Percentiles rank a stretch among this genome's conserved stretches.
phyloP scores from a whole-genome alignment of 2,888 invertebrate genomes.

The Cryptosula pallasiana region DNA sequence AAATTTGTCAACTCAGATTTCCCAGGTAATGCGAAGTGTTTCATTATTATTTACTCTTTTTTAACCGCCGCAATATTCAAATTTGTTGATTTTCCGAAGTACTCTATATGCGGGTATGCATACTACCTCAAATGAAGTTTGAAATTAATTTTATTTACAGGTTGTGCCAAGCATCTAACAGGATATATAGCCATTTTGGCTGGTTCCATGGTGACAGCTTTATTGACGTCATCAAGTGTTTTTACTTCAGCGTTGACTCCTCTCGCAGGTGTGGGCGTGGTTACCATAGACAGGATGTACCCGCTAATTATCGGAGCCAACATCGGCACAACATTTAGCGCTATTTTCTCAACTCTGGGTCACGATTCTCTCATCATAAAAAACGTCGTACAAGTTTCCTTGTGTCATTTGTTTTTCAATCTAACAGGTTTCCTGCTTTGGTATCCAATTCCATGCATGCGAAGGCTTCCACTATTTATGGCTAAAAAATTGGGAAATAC shows the following conservation, averaged over 20 bases:
- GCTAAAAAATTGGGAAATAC: constrained; percentile 54
- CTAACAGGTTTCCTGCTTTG: constrained; percentile 55
- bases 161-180: constrained; percentile 31
- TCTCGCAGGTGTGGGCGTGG: constrained; percentile 40
- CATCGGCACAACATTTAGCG: constrained; percentile 41
- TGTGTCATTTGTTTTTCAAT: constrained; percentile 52
- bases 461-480: constrained; percentile 53
- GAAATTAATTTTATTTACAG: too few species aligned
- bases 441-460: constrained; percentile 57
- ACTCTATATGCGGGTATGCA: too few species aligned
- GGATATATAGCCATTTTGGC: constrained; percentile 40
- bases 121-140: too few species aligned
- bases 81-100: too few species aligned
- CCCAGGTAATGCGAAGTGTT: constrained; percentile 33
- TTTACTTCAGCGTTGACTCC: constrained; percentile 44
- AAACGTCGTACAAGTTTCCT: constrained; percentile 39
- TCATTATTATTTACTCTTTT: too few species aligned
- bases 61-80: too few species aligned
- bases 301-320: constrained; percentile 44
- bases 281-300: constrained; percentile 38
- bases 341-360: constrained; percentile 41
- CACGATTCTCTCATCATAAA: constrained; percentile 29
- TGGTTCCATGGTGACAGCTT: constrained; percentile 38
- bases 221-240: constrained; percentile 42
- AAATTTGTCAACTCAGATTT: constrained; percentile 49